Evolutionary conservation across 2,113 vertebrate genomes (phyloP).

Genomic region (Eublepharis macularius): DNA sequence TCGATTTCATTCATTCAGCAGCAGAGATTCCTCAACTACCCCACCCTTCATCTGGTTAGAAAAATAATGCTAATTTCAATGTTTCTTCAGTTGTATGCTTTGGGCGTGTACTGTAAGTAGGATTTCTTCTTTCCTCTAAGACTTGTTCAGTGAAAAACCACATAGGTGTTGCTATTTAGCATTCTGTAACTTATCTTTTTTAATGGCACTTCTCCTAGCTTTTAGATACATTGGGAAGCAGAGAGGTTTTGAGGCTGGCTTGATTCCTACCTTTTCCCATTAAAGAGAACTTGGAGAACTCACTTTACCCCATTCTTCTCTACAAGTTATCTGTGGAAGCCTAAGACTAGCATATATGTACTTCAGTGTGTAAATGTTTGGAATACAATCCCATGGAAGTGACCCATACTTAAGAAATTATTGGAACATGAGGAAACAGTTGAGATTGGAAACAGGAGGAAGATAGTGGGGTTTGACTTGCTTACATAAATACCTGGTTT

Average conservation of each 20-base stretch:
- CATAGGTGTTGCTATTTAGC: not conserved
- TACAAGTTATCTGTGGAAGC: not conserved
- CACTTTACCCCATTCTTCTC: not conserved
- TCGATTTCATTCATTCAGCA: no score
- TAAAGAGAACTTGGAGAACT: not conserved
- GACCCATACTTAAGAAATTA: not conserved
- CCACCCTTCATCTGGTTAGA: no score
- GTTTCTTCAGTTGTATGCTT: no score
- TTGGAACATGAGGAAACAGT: not conserved
- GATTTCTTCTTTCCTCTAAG: not conserved
- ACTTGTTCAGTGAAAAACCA: not conserved
- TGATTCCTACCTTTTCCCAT: not conserved
- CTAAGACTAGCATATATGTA: not conserved
- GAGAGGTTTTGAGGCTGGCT: no score
- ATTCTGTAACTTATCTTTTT: not conserved
- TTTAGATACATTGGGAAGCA: not conserved
- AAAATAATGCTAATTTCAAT: no score
- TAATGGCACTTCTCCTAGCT: not conserved
- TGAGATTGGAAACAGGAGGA: not conserved
- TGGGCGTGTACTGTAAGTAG: no score
- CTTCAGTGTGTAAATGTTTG: not conserved
- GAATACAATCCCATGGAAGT: not conserved
- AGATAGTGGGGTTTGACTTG: not conserved
- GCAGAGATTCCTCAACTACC: no score
- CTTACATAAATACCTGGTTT: not conserved